Percentiles rank a stretch among this genome's conserved stretches.
Conservation (phyloP, 2,797 vertebrate genomes). For the Sparidentex hasta region DNA sequence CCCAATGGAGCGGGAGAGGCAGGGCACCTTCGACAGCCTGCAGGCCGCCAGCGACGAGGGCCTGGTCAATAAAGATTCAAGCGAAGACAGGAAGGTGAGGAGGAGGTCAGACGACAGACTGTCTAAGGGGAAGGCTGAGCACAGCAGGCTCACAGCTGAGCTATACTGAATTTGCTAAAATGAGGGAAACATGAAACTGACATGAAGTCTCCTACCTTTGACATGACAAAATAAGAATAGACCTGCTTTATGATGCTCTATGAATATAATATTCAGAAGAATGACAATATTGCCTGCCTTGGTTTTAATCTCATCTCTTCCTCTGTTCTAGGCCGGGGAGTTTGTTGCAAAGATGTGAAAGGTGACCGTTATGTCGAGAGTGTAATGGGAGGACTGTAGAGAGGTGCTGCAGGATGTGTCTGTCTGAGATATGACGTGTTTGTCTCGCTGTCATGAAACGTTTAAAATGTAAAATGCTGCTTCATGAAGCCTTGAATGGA, state of each 20-base stretch:
- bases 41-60: slow-evolving; percentile 87
- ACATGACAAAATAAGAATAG: background rate
- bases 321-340: slow-evolving; percentile 77
- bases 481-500: slow-evolving; percentile 21
- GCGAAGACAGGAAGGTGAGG: slow-evolving; percentile 77
- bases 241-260: background rate
- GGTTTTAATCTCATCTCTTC: slow-evolving; percentile 77
- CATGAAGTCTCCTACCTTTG: background rate
- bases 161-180: slow-evolving; percentile 82
- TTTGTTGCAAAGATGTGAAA: slow-evolving; percentile 79
- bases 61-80: slow-evolving; percentile 83
- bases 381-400: slow-evolving; percentile 61
- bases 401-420: slow-evolving; percentile 30
- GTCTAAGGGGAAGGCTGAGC: slow-evolving; percentile 75
- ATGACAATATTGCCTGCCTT: slow-evolving; percentile 52
- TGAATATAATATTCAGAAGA: slow-evolving; percentile 29
- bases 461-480: slow-evolving; percentile 1
- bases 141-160: slow-evolving; percentile 78
- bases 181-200: slow-evolving; percentile 7
- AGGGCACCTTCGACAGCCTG: slow-evolving; percentile 88
- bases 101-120: slow-evolving; percentile 79
- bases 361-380: slow-evolving; percentile 61
- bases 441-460: background rate
- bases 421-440: slow-evolving; percentile 24
- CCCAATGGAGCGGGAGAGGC: slow-evolving; percentile 73